Conservation (phyloP, 1,140 invertebrate genomes). For the Leptonema lineaticorne region DNA sequence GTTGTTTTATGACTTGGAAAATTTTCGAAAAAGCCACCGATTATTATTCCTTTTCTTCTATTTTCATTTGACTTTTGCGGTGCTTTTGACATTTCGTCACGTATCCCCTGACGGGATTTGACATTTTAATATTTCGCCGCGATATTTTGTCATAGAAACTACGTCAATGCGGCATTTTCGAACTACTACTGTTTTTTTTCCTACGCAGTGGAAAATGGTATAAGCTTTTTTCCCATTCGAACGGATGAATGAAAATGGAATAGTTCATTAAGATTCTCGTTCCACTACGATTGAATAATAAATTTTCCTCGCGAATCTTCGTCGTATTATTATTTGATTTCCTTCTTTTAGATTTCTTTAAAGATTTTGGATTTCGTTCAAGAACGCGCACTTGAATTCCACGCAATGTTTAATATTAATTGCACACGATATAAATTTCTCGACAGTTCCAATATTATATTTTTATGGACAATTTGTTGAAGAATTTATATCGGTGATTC, state of each 20-base stretch:
- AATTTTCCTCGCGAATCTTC: background rate
- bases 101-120: background rate
- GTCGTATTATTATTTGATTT: background rate
- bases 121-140: conserved; percentile 1
- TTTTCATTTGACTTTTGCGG: conserved; percentile 18
- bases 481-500: too few relatives aligned
- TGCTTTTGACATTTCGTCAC: conserved; percentile 14
- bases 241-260: too few relatives aligned
- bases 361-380: conserved; percentile 1
- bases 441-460: too few relatives aligned
- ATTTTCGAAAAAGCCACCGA: too few relatives aligned
- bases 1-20: too few relatives aligned
- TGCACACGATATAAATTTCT: too few relatives aligned
- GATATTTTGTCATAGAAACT: background rate
- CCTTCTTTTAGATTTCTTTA: background rate
- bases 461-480: too few relatives aligned
- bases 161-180: background rate
- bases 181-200: background rate
- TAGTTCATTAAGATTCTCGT: too few relatives aligned
- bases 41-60: background rate
- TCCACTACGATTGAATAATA: background rate
- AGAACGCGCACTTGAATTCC: background rate
- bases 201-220: background rate
- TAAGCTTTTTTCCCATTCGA: too few relatives aligned
- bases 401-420: too few relatives aligned